Base-by-base conservation (phyloP, 1,140 invertebrate genomes). In the Anoplophora glabripennis region DNA sequence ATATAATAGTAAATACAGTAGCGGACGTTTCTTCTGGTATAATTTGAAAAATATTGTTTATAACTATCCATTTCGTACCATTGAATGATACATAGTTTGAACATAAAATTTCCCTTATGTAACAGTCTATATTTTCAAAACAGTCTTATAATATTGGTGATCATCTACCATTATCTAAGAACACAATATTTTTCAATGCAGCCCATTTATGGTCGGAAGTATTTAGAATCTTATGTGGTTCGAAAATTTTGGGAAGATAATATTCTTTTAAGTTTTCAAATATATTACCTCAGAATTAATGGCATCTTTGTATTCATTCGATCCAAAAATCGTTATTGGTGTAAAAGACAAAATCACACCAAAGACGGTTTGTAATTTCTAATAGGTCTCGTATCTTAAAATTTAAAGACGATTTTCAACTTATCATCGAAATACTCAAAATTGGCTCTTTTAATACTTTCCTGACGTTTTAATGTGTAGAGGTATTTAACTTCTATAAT, bases 401-500 rank as follows among this genome's bases (percentile, higher is more conserved):
- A 59, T 15, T 40, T 63, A 59, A 45, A 51, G 36, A 14, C 45
- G 45, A 33, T 7, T 36, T 46, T 55, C 10, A 55, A 14, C 33
- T 36, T n/a, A 21, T 42, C 48, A n/a, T 55, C 17, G 7, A 55
- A 45, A 45, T 55, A 55, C 33, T 42, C 33, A 10, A 55, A 45
- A 42, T 37, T 42, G 40, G 51, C 36, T 17, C 15, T n/a, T 42
- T 41, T 42, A 28, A 54, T 42, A 28, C n/a, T 44, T 54, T n/a
- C 28, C n/a, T 54, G 38, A 28, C 9, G 42, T 59, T 49, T 18
- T 17, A 37, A 28, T 35, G 17, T 40, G 42, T 47, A 63, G 1
- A 56, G 60, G 35, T 56, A 63, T 47, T 63, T 63, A 17, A 59
- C 38, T 48, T 62, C 55, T 14, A 62, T 46, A 10, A 61, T 41